phyloP scores from a whole-genome alignment of 2,888 invertebrate genomes.

The Chloromyia formosa region DNA sequence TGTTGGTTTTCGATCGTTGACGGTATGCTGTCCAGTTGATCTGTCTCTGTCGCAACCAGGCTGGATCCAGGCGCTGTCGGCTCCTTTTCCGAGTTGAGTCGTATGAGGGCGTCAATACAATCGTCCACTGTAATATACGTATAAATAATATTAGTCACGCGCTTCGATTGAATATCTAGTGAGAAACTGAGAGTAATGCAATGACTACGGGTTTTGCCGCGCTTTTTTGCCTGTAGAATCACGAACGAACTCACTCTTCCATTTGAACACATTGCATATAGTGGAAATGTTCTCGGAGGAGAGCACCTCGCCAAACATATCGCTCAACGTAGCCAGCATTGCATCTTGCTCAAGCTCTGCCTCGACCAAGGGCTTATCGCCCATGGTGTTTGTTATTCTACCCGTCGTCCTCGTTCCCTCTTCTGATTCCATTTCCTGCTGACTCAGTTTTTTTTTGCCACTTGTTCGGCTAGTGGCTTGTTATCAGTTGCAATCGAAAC shows the following conservation, averaged over 20 bases:
- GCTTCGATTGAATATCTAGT: background rate
- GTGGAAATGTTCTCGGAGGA: conserved; percentile 43
- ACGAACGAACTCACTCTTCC: conserved; percentile 46
- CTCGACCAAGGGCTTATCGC: conserved; percentile 52
- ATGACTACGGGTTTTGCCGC: background rate
- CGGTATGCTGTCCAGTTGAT: background rate
- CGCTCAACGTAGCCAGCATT: conserved; percentile 47
- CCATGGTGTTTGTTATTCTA: conserved; percentile 56
- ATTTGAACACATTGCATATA: conserved; percentile 42
- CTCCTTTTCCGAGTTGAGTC: conserved; percentile 25
- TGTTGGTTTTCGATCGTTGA: background rate
- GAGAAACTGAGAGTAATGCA: background rate
- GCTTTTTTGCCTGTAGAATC: background rate
- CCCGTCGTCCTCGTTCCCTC: conserved; percentile 63
- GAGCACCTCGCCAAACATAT: conserved; percentile 50
- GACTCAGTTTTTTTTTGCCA: too few relatives aligned
- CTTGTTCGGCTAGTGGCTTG: too few relatives aligned
- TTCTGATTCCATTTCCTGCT: background rate
- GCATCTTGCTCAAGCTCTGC: background rate
- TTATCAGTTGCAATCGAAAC: too few relatives aligned
- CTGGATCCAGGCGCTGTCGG: too few relatives aligned
- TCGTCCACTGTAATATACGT: conserved; percentile 43
- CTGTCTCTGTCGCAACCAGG: background rate
- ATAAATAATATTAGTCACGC: conserved; percentile 1
- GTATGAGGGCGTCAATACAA: conserved; percentile 47